Evolutionary conservation across 2,113 vertebrate species (phyloP).

Genomic region (Mustela nigripes): DNA sequence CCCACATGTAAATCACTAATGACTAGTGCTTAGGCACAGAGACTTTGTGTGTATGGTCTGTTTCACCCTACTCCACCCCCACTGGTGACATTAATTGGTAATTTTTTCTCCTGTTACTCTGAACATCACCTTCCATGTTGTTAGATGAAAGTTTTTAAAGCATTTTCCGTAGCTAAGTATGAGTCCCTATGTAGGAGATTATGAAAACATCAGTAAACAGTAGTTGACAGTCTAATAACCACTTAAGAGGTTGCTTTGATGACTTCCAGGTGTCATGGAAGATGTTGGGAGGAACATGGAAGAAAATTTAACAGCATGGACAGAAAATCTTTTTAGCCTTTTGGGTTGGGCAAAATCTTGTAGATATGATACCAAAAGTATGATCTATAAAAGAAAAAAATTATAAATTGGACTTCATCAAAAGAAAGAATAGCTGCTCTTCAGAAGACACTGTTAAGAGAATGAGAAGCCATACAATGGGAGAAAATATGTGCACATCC

Average conservation of each 20-base stretch:
- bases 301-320: background rate
- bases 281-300: background rate
- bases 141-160: slow-evolving; percentile 13
- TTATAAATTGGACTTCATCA: background rate
- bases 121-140: background rate
- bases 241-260: background rate
- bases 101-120: slow-evolving; percentile 7
- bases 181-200: background rate
- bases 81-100: background rate
- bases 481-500: background rate
- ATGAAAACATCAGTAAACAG: background rate
- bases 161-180: background rate
- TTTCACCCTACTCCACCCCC: background rate
- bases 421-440: background rate
- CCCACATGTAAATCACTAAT: background rate
- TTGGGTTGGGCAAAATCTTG: background rate
- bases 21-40: background rate
- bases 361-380: background rate
- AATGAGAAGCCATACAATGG: background rate
- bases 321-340: background rate
- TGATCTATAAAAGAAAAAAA: background rate
- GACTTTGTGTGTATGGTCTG: background rate
- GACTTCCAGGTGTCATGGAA: background rate
- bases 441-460: background rate
- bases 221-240: background rate